These are phyloP conservation scores for Phenganax marumi DNA, from an alignment of 92 coral and sea anemone genomes.

Conservation along the genomic window DNA sequence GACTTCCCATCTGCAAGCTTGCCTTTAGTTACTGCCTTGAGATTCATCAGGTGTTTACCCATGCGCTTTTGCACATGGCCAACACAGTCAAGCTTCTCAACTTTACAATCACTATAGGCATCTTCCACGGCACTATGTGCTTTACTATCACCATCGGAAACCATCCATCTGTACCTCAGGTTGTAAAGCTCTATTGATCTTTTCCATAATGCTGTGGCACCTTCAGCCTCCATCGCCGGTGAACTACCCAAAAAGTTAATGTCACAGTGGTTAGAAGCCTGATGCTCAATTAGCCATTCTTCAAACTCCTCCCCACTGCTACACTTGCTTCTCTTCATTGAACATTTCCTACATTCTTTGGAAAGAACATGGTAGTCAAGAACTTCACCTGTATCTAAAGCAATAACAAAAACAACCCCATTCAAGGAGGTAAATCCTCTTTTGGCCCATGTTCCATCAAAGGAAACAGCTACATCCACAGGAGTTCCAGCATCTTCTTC, in stretches of 20 bases:
- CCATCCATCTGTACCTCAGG: slow-evolving; percentile 56
- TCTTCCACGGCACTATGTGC: slow-evolving; percentile 48
- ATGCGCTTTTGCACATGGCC: slow-evolving; percentile 51
- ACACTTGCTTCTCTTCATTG: slow-evolving; percentile 45
- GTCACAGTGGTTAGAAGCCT: slow-evolving; percentile 25
- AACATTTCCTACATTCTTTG: slow-evolving; percentile 43
- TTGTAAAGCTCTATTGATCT: slow-evolving; percentile 53
- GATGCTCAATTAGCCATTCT: slow-evolving; percentile 42
- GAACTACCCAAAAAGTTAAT: slow-evolving; percentile 53
- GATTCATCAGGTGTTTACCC: slow-evolving; percentile 32
- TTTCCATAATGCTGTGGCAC: slow-evolving; percentile 52
- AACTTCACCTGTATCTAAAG: no score
- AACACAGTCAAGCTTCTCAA: slow-evolving; percentile 57
- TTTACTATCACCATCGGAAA: slow-evolving; percentile 57
- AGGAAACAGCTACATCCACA: no score
- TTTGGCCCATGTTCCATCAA: not conserved
- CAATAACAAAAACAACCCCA: not conserved
- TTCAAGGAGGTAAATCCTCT: slow-evolving; percentile 29
- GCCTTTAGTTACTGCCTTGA: slow-evolving; percentile 50
- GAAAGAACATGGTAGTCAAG: slow-evolving; percentile 22
- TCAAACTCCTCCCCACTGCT: slow-evolving; percentile 13
- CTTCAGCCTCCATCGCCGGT: slow-evolving; percentile 60
- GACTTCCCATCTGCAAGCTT: not conserved
- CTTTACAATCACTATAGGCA: slow-evolving; percentile 31
- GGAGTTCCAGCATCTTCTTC: no score